phyloP scores from a whole-genome alignment of 2,113 vertebrate species.

The Heliornis fulica region DNA sequence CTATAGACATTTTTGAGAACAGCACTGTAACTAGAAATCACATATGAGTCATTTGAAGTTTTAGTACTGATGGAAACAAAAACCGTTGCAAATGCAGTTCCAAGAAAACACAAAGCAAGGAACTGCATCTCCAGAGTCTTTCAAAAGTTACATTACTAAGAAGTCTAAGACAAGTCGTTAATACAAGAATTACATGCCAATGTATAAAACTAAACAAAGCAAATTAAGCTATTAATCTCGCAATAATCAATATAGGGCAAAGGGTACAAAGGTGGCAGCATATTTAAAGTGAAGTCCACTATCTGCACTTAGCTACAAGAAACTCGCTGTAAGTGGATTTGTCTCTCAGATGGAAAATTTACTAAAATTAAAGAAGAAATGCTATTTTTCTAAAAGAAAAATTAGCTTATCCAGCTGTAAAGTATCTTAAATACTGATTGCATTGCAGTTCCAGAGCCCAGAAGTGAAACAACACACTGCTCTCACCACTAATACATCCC shows the following conservation, averaged over 20 bases:
- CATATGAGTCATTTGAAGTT: background rate
- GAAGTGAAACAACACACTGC: background rate
- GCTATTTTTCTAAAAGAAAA: background rate
- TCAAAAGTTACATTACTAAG: background rate
- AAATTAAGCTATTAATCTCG: background rate
- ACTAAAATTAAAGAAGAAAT: background rate
- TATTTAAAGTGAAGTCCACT: background rate
- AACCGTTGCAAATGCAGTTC: background rate
- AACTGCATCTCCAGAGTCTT: background rate
- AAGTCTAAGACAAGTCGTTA: background rate
- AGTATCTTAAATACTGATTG: background rate
- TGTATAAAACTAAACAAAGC: background rate
- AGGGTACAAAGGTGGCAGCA: background rate
- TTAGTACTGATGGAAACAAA: background rate
- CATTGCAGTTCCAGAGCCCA: background rate
- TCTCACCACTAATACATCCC: background rate
- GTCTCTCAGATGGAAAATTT: background rate
- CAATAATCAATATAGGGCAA: background rate
- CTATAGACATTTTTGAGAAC: background rate
- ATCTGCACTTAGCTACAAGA: background rate
- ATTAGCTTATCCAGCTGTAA: background rate
- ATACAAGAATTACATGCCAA: background rate
- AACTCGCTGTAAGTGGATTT: background rate
- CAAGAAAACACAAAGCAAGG: background rate
- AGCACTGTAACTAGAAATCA: background rate